A percentile compares a stretch with the other conserved stretches of the same genome.
phyloP scores from a whole-genome alignment of 2,113 vertebrate species.

The Sclerurus mexicanus region DNA sequence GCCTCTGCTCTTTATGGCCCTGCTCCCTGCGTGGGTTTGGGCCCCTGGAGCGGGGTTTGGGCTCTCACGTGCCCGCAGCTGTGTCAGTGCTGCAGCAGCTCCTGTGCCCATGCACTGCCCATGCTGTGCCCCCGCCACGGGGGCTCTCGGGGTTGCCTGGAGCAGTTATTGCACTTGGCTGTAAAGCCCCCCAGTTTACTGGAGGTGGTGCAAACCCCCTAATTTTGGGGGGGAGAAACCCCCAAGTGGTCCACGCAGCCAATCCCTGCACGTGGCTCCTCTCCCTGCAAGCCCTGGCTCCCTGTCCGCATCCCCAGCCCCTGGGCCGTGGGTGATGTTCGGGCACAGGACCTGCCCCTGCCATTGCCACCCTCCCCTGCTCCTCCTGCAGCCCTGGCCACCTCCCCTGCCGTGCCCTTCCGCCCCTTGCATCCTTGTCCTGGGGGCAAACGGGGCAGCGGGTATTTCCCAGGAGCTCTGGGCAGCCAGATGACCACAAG shows the following conservation, averaged over 20 bases:
- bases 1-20: conserved; percentile 16
- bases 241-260: rapidly evolving
- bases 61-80: neutral
- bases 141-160: neutral
- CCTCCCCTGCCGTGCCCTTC: rapidly evolving
- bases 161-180: neutral
- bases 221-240: rapidly evolving
- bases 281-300: neutral
- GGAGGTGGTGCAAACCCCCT: neutral
- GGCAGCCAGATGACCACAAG: neutral
- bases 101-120: rapidly evolving
- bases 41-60: neutral
- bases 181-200: rapidly evolving
- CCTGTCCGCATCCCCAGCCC: rapidly evolving
- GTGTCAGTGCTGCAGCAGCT: rapidly evolving
- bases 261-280: rapidly evolving
- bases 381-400: neutral
- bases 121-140: rapidly evolving
- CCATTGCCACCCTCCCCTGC: neutral
- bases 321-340: rapidly evolving
- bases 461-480: neutral
- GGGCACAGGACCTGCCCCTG: neutral
- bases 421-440: neutral
- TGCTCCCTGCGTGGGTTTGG: neutral
- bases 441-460: neutral